phyloP scores from a whole-genome alignment of 2,888 invertebrate species.

The Xylophagus ater region DNA sequence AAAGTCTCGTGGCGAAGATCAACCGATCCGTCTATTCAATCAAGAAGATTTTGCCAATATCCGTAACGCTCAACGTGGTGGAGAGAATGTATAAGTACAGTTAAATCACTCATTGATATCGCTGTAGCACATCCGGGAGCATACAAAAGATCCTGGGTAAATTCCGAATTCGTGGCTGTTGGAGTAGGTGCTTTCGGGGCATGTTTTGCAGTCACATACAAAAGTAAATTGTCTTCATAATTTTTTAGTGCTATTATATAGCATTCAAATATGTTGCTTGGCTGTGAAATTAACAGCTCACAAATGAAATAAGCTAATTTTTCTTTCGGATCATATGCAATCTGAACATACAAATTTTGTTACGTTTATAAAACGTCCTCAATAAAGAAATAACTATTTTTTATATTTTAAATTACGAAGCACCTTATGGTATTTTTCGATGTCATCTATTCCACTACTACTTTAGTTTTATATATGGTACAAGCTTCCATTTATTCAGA shows the following conservation, averaged over 20 bases:
- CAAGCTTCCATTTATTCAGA: too few relatives aligned
- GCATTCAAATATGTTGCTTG: too few relatives aligned
- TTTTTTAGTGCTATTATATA: constrained; percentile 10
- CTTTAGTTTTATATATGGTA: too few relatives aligned
- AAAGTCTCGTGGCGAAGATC: constrained; percentile 69
- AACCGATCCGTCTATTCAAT: constrained; percentile 71
- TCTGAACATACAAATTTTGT: too few relatives aligned
- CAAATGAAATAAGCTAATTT: too few relatives aligned
- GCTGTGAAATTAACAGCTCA: too few relatives aligned
- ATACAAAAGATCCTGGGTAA: constrained; percentile 85
- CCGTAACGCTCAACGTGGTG: constrained; percentile 66
- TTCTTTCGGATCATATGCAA: too few relatives aligned
- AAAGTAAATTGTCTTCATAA: constrained; percentile 66
- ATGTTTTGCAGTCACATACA: constrained; percentile 77
- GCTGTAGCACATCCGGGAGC: constrained; percentile 63
- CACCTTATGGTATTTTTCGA: too few relatives aligned
- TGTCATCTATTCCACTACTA: too few relatives aligned
- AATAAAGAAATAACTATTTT: too few relatives aligned
- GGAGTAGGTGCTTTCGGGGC: constrained; percentile 65
- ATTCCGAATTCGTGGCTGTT: constrained; percentile 83
- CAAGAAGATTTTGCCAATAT: constrained; percentile 85
- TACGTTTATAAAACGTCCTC: too few relatives aligned
- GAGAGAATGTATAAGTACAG: constrained; percentile 51
- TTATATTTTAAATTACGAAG: too few relatives aligned
- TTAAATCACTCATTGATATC: constrained; percentile 57